phyloP scores from a whole-genome alignment of 2,888 invertebrate genomes.

The Cryptocephalus moraei region DNA sequence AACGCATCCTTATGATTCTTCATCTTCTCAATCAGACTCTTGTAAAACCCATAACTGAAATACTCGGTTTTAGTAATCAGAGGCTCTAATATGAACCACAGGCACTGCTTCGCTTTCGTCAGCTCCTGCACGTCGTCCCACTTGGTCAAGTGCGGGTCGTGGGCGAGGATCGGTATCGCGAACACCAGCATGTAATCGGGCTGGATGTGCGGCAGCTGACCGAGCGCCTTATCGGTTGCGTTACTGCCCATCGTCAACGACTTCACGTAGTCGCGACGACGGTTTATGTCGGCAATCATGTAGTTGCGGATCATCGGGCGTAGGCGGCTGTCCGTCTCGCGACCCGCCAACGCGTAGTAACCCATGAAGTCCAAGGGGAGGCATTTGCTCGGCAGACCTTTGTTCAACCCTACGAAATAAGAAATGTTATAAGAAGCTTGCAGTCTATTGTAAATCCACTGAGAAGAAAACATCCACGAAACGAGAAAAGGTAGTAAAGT shows the following conservation, averaged over 20 bases:
- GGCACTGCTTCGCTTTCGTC: constrained; percentile 69
- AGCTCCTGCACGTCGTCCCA: constrained; percentile 70
- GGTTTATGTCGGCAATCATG: constrained; percentile 79
- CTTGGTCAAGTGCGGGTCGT: constrained; percentile 74
- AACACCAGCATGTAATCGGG: constrained; percentile 97
- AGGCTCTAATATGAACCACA: constrained; percentile 93
- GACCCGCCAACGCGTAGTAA: constrained; percentile 80
- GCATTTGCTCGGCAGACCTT: constrained; percentile 77
- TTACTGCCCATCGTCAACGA: constrained; percentile 62
- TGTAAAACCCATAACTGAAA: constrained; percentile 92
- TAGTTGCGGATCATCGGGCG: constrained; percentile 61
- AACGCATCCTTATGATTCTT: constrained; percentile 89
- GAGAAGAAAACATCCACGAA: no score
- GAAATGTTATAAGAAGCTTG: no score
- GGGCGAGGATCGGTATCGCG: constrained; percentile 91
- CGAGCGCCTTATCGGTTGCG: constrained; percentile 56
- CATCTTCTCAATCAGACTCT: constrained; percentile 86
- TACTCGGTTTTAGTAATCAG: constrained; percentile 87
- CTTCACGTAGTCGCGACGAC: constrained; percentile 84
- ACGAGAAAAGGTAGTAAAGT: no score
- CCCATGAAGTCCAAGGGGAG: constrained; percentile 79
- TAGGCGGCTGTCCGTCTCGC: constrained; percentile 74
- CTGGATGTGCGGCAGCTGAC: constrained; percentile 76
- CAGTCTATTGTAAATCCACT: no score
- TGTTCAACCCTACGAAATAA: constrained; percentile 13